These are phyloP conservation scores for Spilogale gracilis DNA, from an alignment of 2,113 vertebrate genomes.

Conservation along the genomic window DNA sequence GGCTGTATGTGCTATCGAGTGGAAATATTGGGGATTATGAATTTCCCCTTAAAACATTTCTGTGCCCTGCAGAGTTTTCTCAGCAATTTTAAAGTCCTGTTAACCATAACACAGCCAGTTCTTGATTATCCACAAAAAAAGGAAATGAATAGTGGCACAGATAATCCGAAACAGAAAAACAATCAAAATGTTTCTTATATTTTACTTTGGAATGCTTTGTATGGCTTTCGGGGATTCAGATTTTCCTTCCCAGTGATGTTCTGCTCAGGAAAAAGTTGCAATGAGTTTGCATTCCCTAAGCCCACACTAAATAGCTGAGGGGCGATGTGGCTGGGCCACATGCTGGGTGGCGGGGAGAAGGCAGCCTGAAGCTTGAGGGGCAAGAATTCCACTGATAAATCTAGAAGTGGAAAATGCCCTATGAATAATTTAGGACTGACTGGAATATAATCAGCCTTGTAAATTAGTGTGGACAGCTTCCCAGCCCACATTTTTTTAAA, in stretches of 20 bases:
- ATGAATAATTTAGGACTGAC: conserved; percentile 44
- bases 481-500: neutral
- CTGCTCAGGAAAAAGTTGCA: conserved; percentile 77
- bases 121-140: conserved; percentile 73
- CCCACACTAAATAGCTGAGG: conserved; percentile 68
- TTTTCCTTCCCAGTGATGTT: conserved; percentile 65
- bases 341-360: conserved; percentile 70
- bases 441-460: conserved; percentile 44
- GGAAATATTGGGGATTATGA: conserved; percentile 81
- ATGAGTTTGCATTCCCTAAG: conserved; percentile 77
- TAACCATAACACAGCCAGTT: conserved; percentile 24
- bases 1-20: conserved; percentile 72
- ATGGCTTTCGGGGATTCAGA: conserved; percentile 72
- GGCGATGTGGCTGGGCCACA: conserved; percentile 54
- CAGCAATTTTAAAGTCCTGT: conserved; percentile 75
- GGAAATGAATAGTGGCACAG: conserved; percentile 71
- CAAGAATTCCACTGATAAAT: conserved; percentile 65
- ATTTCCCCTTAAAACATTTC: conserved; percentile 80
- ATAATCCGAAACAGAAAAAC: conserved; percentile 79
- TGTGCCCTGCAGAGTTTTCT: conserved; percentile 63
- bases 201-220: conserved; percentile 80
- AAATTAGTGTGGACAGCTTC: conserved; percentile 46
- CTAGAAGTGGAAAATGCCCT: conserved; percentile 47
- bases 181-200: conserved; percentile 74
- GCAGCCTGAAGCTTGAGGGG: neutral